Evolutionary conservation across 1,140 invertebrate species (phyloP).

Genomic region (Drosophila triauraria): DNA sequence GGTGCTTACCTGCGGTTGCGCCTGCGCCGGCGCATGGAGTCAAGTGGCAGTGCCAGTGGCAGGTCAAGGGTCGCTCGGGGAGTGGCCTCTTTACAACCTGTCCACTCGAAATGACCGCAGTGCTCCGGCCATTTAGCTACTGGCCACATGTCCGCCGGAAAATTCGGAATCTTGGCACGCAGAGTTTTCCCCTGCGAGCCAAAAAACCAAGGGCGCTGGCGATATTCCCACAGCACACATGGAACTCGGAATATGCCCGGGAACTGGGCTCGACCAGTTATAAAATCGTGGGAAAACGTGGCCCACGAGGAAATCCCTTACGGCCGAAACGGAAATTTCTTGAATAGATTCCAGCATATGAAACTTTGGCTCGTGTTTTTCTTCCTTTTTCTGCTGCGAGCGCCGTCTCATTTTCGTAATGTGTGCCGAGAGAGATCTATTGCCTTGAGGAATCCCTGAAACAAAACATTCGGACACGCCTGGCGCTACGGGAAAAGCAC

Average conservation of each 20-base stretch:
- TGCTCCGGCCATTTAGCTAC: conserved; percentile 49
- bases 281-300: conserved; percentile 63
- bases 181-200: conserved; percentile 31
- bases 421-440: conserved; percentile 45
- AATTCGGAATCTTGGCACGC: conserved; percentile 14
- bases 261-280: conserved; percentile 65
- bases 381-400: conserved; percentile 41
- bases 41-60: conserved; percentile 52
- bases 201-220: conserved; percentile 67
- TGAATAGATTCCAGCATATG: conserved; percentile 72
- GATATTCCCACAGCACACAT: conserved; percentile 58
- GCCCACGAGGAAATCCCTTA: conserved; percentile 53
- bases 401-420: conserved; percentile 54
- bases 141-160: conserved; percentile 61
- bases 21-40: conserved; percentile 77
- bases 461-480: conserved; percentile 54
- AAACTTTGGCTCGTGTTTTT: conserved; percentile 75
- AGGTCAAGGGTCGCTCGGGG: conserved; percentile 22
- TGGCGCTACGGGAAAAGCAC: conserved; percentile 81
- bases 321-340: conserved; percentile 55
- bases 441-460: conserved; percentile 70
- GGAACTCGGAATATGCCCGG: conserved; percentile 31
- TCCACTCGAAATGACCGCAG: conserved; percentile 74
- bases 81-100: conserved; percentile 69
- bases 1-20: conserved; percentile 60